Percentiles rank a stretch among this genome's conserved stretches.
These are phyloP conservation scores for Gymnorhina tibicen DNA, from an alignment of 2,113 vertebrate genomes.

Conservation along the genomic window DNA sequence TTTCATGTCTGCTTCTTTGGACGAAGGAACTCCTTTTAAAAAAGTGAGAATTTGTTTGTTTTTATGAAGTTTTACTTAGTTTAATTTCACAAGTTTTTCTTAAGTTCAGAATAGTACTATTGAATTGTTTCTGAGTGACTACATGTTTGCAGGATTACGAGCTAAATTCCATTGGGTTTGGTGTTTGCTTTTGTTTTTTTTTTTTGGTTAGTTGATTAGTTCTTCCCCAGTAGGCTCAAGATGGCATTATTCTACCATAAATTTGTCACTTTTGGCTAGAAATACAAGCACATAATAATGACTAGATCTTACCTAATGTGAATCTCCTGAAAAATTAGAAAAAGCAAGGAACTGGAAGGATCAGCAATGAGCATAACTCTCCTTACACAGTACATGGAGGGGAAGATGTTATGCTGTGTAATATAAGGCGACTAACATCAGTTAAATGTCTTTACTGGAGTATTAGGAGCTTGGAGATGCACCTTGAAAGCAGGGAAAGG, in stretches of 20 bases:
- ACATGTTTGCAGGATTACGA: not conserved
- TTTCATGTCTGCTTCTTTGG: not conserved
- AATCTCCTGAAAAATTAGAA: not conserved
- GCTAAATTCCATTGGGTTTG: not conserved
- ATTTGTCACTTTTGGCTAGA: not conserved
- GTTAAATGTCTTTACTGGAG: not conserved
- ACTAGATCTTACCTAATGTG: not conserved
- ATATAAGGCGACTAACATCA: not conserved
- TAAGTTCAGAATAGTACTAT: not conserved
- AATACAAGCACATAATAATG: not conserved
- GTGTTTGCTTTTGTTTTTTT: not conserved
- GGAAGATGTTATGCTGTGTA: not conserved
- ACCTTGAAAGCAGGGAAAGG: not conserved
- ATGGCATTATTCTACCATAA: not conserved
- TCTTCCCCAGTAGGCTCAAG: not conserved
- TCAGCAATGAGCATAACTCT: not conserved
- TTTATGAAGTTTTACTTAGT: not conserved
- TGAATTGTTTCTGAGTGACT: not conserved
- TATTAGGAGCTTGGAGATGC: not conserved
- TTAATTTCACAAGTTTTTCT: not conserved
- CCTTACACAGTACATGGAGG: accelerated
- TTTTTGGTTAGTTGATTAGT: not conserved
- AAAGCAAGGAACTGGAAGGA: not conserved
- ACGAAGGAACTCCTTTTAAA: not conserved
- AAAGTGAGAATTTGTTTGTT: not conserved